These are phyloP conservation scores for Pipistrellus pipistrellus DNA, from an alignment of 2,797 vertebrate genomes.

Conservation along the genomic window DNA sequence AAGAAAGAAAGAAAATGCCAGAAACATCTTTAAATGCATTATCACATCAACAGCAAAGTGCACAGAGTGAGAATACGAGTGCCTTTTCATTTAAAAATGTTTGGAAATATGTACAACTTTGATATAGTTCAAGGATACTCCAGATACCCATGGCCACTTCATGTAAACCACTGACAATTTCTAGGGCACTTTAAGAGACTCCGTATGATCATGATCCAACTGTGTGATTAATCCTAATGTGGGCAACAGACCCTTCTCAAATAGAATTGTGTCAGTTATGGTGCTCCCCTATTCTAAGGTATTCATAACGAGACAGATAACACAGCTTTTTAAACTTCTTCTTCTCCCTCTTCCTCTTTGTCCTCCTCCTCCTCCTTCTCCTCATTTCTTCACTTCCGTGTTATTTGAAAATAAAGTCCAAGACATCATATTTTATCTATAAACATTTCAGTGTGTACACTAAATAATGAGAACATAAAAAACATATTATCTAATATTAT, in stretches of 20 bases:
- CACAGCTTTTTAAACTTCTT: constrained; percentile 76
- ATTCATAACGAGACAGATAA: constrained; percentile 78
- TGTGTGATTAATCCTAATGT: too few species aligned
- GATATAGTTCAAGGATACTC: too few species aligned
- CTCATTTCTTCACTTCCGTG: neutral
- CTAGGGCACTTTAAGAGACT: too few species aligned
- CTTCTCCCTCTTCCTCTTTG: neutral
- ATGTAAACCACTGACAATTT: too few species aligned
- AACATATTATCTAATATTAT: neutral
- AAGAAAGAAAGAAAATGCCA: constrained; percentile 84
- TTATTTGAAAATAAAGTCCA: constrained; percentile 2
- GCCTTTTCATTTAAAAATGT: too few species aligned
- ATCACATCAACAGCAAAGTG: constrained; percentile 71
- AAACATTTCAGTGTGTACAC: neutral
- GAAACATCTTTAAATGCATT: constrained; percentile 93
- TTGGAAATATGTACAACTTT: too few species aligned
- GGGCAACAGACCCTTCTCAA: too few species aligned
- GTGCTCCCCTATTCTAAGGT: neutral
- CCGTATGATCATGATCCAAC: too few species aligned
- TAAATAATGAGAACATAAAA: neutral
- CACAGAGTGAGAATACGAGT: too few species aligned
- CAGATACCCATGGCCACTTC: too few species aligned
- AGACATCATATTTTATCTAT: neutral
- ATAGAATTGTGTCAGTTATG: constrained; percentile 50
- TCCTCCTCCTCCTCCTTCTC: neutral